phyloP scores from a whole-genome alignment of 2,888 invertebrate genomes.

The Lithophane ornitopus region DNA sequence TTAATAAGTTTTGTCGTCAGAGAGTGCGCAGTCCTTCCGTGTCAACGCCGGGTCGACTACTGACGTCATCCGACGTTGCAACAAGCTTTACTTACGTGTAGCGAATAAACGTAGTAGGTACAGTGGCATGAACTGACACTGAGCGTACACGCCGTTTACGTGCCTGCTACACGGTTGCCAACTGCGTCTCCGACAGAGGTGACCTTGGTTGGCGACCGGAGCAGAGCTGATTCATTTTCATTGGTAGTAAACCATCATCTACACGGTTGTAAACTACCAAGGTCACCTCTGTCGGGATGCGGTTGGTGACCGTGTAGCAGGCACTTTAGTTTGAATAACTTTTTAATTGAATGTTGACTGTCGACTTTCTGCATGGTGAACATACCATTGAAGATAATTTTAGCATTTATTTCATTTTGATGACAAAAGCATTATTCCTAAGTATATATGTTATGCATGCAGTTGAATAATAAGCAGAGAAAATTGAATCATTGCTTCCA shows the following conservation, averaged over 20 bases:
- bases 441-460: too few species aligned
- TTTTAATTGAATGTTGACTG: background rate
- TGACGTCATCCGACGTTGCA: background rate
- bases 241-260: too few species aligned
- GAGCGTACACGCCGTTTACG: background rate
- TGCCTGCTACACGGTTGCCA: too few species aligned
- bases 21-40: background rate
- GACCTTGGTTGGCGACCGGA: too few species aligned
- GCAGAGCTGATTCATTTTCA: too few species aligned
- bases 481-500: background rate
- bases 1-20: background rate
- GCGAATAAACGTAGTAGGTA: constrained; percentile 5
- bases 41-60: constrained; percentile 7
- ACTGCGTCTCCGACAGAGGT: too few species aligned
- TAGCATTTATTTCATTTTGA: background rate
- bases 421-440: background rate
- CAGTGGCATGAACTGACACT: background rate
- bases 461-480: background rate
- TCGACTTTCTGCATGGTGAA: background rate
- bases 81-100: background rate
- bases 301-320: too few species aligned
- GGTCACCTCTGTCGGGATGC: too few species aligned
- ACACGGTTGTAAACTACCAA: too few species aligned
- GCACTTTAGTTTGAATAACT: constrained; percentile 13
- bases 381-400: background rate